Conservation (phyloP, 2,797 vertebrate genomes). For the Hypotaenidia okinawae region DNA sequence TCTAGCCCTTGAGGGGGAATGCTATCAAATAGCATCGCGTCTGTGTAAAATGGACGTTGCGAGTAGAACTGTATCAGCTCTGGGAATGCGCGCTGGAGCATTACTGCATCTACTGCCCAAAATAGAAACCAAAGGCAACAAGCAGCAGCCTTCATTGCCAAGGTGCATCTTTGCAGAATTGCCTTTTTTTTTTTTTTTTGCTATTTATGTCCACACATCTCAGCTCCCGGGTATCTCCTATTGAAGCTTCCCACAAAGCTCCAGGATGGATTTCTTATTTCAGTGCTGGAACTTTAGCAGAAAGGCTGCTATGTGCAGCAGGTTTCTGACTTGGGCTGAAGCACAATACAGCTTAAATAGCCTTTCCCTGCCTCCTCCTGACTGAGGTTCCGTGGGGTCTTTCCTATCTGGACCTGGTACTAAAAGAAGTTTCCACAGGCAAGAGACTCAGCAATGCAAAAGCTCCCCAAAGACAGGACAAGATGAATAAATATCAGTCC, state of each 20-base stretch:
- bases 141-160: background rate
- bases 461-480: background rate
- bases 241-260: background rate
- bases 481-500: background rate
- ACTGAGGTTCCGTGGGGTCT: background rate
- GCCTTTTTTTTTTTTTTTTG: background rate
- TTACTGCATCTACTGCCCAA: background rate
- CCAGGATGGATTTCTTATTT: background rate
- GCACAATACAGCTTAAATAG: rapidly evolving
- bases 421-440: background rate
- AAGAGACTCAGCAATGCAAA: background rate
- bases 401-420: background rate
- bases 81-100: background rate
- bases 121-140: background rate
- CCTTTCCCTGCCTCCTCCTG: background rate
- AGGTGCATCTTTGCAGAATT: background rate
- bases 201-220: background rate
- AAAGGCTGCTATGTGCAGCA: background rate
- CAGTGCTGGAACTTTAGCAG: background rate
- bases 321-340: background rate
- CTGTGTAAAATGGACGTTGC: background rate
- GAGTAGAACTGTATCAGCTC: background rate
- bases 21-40: background rate
- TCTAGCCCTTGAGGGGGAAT: background rate
- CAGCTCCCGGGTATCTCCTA: background rate